phyloP scores from a whole-genome alignment of 2,797 vertebrate species.

The Paguma larvata region DNA sequence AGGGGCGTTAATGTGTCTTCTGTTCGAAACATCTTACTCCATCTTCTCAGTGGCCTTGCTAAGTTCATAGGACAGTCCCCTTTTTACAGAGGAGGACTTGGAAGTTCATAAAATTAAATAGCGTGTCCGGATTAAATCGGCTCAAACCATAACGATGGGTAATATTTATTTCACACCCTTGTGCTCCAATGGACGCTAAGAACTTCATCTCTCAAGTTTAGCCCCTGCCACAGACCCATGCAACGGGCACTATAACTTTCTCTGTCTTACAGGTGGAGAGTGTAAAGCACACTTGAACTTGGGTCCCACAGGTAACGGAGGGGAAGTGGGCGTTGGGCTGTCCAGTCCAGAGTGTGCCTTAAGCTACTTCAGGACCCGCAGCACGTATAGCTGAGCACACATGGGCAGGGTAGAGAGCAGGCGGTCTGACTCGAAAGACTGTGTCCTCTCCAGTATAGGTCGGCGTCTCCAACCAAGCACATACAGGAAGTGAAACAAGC shows the following conservation, averaged over 20 bases:
- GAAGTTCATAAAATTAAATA: not conserved
- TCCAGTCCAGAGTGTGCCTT: fast-evolving
- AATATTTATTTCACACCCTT: too few species aligned
- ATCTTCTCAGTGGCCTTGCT: not conserved
- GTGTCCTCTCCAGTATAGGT: not conserved
- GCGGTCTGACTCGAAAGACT: not conserved
- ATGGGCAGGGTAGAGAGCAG: not conserved
- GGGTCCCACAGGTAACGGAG: fast-evolving
- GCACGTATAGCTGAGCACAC: fast-evolving
- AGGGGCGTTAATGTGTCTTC: not conserved
- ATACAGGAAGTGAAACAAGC: not conserved
- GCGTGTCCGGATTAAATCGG: not conserved
- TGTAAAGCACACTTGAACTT: fast-evolving
- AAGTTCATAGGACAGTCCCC: fast-evolving
- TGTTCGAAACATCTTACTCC: not conserved
- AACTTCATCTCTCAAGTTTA: fast-evolving
- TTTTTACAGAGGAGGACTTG: not conserved
- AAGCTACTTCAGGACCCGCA: too few species aligned
- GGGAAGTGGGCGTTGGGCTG: fast-evolving
- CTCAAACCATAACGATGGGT: too few species aligned
- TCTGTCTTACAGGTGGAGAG: not conserved
- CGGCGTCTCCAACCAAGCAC: not conserved
- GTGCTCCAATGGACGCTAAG: fast-evolving
- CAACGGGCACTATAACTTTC: fast-evolving
- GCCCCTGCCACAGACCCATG: not conserved